These are phyloP conservation scores for Parnassius apollo DNA, from an alignment of 2,888 invertebrate species.

Conservation along the genomic window DNA sequence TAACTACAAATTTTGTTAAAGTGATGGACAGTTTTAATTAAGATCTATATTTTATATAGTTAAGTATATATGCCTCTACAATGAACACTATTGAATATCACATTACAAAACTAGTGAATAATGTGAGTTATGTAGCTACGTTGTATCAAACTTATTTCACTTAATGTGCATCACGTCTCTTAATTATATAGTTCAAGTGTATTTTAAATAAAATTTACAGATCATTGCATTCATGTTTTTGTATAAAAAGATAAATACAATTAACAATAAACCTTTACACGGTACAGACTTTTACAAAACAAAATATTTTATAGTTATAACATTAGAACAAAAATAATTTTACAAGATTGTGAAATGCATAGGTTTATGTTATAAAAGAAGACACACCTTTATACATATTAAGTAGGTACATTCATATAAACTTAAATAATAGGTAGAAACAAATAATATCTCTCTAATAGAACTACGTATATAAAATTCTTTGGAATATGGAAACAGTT, in stretches of 20 bases:
- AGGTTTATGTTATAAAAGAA: too few relatives aligned
- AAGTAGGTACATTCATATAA: constrained; percentile 6
- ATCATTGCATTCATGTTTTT: background rate
- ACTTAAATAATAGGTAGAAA: constrained; percentile 20
- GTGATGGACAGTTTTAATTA: constrained; percentile 16
- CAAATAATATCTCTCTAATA: constrained; percentile 12
- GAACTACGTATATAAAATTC: constrained; percentile 23
- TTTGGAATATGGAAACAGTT: constrained; percentile 25
- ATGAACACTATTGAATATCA: constrained; percentile 5
- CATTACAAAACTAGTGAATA: background rate
- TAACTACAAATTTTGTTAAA: background rate
- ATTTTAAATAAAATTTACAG: background rate
- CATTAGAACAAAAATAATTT: constrained; percentile 21
- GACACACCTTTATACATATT: background rate
- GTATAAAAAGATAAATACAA: background rate
- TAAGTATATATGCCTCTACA: constrained; percentile 60
- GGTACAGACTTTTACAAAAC: too few relatives aligned
- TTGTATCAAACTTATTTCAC: constrained; percentile 1
- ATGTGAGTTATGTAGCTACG: too few relatives aligned
- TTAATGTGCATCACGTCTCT: constrained; percentile 4
- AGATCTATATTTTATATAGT: constrained; percentile 58
- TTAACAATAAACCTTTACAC: background rate
- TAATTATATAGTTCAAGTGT: constrained; percentile 6
- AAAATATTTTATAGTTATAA: constrained; percentile 5
- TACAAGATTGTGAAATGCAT: constrained; percentile 5